Conservation (phyloP, 2,113 vertebrate species). For the Sinocyclocheilus rhinocerous region DNA sequence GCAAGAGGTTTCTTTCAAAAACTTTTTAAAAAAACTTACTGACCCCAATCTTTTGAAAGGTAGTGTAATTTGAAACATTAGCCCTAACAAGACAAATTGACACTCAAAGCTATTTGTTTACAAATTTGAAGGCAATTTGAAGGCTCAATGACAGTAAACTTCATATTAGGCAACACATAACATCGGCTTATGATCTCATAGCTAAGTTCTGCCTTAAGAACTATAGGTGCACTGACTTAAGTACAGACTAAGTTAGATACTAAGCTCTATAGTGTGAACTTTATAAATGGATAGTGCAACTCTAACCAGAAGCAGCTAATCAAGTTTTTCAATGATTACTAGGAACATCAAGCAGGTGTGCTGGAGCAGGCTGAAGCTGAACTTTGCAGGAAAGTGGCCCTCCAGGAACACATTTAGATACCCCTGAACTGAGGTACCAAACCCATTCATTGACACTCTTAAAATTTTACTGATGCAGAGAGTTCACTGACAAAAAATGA, state of each 20-base stretch:
- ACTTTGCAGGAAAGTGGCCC: neutral
- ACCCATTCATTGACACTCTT: neutral
- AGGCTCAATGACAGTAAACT: no score
- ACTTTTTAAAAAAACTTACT: no score
- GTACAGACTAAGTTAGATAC: neutral
- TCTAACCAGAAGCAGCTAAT: neutral
- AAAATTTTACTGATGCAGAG: neutral
- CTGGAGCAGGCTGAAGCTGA: neutral
- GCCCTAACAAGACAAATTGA: no score
- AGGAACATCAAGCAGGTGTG: neutral
- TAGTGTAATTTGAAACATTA: no score
- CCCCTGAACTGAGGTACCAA: neutral
- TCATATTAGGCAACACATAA: neutral
- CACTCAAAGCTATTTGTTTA: neutral
- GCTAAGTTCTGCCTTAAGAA: neutral
- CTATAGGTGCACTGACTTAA: neutral
- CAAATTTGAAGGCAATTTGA: neutral
- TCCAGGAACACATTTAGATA: neutral
- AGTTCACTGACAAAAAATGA: constrained; percentile 18
- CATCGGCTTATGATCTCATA: neutral
- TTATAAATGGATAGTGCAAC: neutral
- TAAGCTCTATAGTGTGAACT: neutral
- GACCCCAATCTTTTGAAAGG: no score
- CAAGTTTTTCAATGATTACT: neutral
- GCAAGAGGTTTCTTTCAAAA: no score